Conservation (phyloP, 1,140 invertebrate species). For the Bathynomus jamesi region DNA sequence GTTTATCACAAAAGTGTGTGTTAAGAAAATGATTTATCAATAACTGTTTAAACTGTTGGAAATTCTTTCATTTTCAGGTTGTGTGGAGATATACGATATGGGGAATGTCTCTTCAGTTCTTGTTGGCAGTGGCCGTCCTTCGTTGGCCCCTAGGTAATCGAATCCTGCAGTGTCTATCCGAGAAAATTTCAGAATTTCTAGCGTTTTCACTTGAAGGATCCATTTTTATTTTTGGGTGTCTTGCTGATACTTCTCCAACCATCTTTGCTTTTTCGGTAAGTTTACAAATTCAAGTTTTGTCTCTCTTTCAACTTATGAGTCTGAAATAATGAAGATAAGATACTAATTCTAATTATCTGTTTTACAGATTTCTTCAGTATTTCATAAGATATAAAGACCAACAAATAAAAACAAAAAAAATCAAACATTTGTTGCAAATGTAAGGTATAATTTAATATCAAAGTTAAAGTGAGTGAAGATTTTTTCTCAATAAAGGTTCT, state of each 20-base stretch:
- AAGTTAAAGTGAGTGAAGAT: not conserved
- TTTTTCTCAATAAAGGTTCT: slow-evolving; percentile 52
- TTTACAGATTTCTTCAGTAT: too few species aligned
- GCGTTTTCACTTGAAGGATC: not conserved
- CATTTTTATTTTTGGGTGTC: slow-evolving; percentile 5
- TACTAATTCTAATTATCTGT: too few species aligned
- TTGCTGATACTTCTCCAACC: not conserved
- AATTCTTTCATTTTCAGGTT: not conserved
- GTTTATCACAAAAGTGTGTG: too few species aligned
- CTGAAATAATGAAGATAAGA: too few species aligned
- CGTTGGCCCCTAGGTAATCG: slow-evolving; percentile 9
- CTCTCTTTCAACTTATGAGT: too few species aligned
- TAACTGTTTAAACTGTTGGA: too few species aligned
- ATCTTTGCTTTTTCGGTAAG: slow-evolving; percentile 11
- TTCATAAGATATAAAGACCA: too few species aligned
- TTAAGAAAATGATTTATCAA: too few species aligned
- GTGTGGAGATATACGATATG: slow-evolving; percentile 8
- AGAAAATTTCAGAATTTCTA: slow-evolving; percentile 7
- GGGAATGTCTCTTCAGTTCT: slow-evolving; percentile 13
- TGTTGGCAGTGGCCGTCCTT: slow-evolving; percentile 3
- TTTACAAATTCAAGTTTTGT: not conserved
- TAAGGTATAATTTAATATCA: too few species aligned
- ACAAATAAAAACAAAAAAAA: too few species aligned
- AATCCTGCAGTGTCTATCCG: slow-evolving; percentile 5
- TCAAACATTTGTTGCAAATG: not conserved